Percentiles rank a stretch among this genome's conserved stretches.
Conservation (phyloP, 1,140 invertebrate genomes). For the Drosophila kepulauana region DNA sequence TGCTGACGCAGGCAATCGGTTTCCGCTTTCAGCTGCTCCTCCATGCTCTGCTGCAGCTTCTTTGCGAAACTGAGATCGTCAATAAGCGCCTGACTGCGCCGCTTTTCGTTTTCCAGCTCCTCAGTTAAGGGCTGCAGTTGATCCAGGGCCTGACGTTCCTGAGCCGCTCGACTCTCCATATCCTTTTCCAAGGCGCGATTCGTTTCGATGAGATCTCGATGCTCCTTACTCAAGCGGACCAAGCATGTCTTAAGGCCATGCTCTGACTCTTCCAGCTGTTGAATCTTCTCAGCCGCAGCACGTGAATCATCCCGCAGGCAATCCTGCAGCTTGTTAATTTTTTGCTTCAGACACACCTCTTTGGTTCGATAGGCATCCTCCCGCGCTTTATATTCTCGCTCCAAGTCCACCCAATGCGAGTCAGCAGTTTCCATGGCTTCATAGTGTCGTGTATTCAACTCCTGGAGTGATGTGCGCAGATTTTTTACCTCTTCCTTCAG, state of each 20-base stretch:
- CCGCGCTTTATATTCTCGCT: slow-evolving; percentile 88
- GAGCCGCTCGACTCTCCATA: slow-evolving; percentile 78
- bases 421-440: slow-evolving; percentile 91
- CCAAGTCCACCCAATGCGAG: slow-evolving; percentile 90
- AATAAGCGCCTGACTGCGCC: slow-evolving; percentile 59
- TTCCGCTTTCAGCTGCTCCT: slow-evolving; percentile 85
- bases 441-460: slow-evolving; percentile 89
- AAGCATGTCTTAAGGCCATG: slow-evolving; percentile 85
- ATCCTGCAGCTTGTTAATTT: slow-evolving; percentile 78
- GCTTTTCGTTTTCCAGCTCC: slow-evolving; percentile 72
- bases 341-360: slow-evolving; percentile 74
- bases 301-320: slow-evolving; percentile 77
- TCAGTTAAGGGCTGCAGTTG: slow-evolving; percentile 61
- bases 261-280: slow-evolving; percentile 86
- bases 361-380: slow-evolving; percentile 85
- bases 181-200: slow-evolving; percentile 85
- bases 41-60: slow-evolving; percentile 85
- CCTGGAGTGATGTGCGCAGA: slow-evolving; percentile 86
- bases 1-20: slow-evolving; percentile 85
- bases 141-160: slow-evolving; percentile 53
- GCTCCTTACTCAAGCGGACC: slow-evolving; percentile 86
- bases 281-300: slow-evolving; percentile 79
- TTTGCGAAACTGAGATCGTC: slow-evolving; percentile 73
- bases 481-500: slow-evolving; percentile 83
- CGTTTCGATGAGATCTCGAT: slow-evolving; percentile 84